These are phyloP conservation scores for Sturnira hondurensis DNA, from an alignment of 2,113 vertebrate genomes.

Conservation along the genomic window DNA sequence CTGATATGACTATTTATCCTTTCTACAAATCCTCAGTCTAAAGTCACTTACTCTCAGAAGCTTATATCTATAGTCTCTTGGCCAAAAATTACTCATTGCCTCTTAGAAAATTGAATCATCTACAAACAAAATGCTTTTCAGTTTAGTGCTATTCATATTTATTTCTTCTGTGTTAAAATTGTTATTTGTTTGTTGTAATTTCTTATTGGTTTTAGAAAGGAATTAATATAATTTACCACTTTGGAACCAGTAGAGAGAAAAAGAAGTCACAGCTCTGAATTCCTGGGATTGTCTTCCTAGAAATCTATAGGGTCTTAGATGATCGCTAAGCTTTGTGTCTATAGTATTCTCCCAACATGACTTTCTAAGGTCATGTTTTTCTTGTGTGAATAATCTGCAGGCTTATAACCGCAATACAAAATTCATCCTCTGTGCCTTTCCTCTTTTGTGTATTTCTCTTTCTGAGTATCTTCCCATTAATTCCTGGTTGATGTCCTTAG, in stretches of 20 bases:
- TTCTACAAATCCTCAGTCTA: not conserved
- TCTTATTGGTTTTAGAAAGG: not conserved
- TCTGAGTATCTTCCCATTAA: not conserved
- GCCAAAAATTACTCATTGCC: not conserved
- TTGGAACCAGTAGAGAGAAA: not conserved
- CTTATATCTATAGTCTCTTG: not conserved
- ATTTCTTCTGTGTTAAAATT: not conserved
- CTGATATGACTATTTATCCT: not conserved
- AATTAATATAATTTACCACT: not conserved
- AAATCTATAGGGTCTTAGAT: not conserved
- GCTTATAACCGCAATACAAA: not conserved
- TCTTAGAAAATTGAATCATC: not conserved
- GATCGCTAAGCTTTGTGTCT: not conserved
- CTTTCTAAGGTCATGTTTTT: not conserved
- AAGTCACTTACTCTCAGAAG: not conserved
- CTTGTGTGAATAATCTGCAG: not conserved
- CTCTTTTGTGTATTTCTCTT: not conserved
- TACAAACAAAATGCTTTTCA: not conserved
- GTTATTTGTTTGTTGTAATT: not conserved
- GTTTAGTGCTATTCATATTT: not conserved
- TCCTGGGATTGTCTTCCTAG: not conserved
- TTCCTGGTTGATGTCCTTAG: not conserved
- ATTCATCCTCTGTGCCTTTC: not conserved
- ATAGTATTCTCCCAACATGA: not conserved
- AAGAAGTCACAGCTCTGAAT: not conserved